Base-by-base conservation (phyloP, 2,888 invertebrate genomes). In the Drosophila lacicola region DNA sequence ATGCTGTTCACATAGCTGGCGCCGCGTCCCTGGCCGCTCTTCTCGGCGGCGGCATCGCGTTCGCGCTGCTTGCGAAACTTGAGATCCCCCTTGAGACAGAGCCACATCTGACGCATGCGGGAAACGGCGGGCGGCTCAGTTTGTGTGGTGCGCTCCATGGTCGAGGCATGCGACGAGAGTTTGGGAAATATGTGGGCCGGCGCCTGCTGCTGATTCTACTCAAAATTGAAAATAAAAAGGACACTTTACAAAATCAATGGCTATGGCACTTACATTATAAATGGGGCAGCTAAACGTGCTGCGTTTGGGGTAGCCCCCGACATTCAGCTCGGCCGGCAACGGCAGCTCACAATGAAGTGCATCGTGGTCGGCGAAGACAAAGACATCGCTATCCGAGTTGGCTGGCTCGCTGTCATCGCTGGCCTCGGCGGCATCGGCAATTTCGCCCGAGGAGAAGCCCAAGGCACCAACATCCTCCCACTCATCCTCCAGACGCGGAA, bases 61-160 rank as follows among this genome's bases (percentile, higher is more conserved):
- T 96, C 96, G 3, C 95, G 93, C 90, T 96, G 96, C 71, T 94
- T 94, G 46, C 97, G 93, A 91, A 96, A 96, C 58, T 95, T 94
- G 77, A 96, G 96, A 88, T 96, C 96, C 0, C 96, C 96, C 44
- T 95, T 95, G 14, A 97, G 93, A 88, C 97, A 97, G 91, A 96
- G 95, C 78, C 97, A 93, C 82, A 97, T 94, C 90, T 97, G 97
- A 58, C 95, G 94, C 95, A 96, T 96, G 83, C 95, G 95, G 1
- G 96, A 96, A 49, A 96, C 94, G 58, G 95, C 93, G 11, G 93
- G 93, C 17, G 93, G 93, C 89, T 97, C 97, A 0, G 97, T 97
- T 93, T 97, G 97, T 0, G 97, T 97, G 61, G 96, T 96, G 50
- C 96, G 94, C 88, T 97, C 97, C 95, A 96, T 95, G 9, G 96